Percentiles rank a stretch among this genome's conserved stretches.
Evolutionary conservation across 2,888 invertebrate species (phyloP).

Genomic region (Teleiodes luculella): DNA sequence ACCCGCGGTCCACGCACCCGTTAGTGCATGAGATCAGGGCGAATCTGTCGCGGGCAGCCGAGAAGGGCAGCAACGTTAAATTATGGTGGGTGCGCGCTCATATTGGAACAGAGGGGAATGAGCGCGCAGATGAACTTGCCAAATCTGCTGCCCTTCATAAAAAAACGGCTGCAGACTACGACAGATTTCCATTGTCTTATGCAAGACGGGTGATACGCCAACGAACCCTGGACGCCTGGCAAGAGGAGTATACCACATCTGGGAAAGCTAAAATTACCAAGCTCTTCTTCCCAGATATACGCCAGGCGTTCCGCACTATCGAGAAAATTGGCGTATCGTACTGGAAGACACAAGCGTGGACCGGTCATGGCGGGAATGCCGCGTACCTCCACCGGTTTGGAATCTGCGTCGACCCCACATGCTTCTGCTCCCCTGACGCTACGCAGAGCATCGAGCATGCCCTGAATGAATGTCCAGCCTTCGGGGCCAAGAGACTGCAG

Average conservation of each 20-base stretch:
- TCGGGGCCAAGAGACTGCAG: too few relatives aligned
- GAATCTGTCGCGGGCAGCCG: neutral
- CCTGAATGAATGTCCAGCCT: too few relatives aligned
- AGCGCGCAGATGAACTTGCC: slow-evolving; percentile 14
- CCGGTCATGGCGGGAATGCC: too few relatives aligned
- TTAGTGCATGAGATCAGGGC: neutral
- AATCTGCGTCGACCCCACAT: too few relatives aligned
- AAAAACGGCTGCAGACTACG: slow-evolving; percentile 6
- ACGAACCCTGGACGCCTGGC: slow-evolving; percentile 4
- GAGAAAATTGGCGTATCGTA: too few relatives aligned
- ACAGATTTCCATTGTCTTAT: slow-evolving; percentile 7
- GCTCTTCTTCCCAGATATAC: slow-evolving; percentile 8
- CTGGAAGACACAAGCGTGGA: too few relatives aligned
- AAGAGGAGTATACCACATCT: neutral
- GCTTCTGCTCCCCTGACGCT: too few relatives aligned
- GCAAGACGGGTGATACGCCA: neutral
- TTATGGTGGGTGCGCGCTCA: neutral
- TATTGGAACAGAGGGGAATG: neutral
- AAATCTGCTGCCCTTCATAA: slow-evolving; percentile 12
- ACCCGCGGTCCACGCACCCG: neutral
- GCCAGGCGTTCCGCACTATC: too few relatives aligned
- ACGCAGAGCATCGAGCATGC: too few relatives aligned
- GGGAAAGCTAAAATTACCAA: neutral
- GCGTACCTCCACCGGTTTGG: too few relatives aligned
- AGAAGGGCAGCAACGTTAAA: neutral